Evolutionary conservation across 2,888 invertebrate genomes (phyloP), one percentile per base, ranked within the genome.

Genomic region (Laothoe populi): DNA sequence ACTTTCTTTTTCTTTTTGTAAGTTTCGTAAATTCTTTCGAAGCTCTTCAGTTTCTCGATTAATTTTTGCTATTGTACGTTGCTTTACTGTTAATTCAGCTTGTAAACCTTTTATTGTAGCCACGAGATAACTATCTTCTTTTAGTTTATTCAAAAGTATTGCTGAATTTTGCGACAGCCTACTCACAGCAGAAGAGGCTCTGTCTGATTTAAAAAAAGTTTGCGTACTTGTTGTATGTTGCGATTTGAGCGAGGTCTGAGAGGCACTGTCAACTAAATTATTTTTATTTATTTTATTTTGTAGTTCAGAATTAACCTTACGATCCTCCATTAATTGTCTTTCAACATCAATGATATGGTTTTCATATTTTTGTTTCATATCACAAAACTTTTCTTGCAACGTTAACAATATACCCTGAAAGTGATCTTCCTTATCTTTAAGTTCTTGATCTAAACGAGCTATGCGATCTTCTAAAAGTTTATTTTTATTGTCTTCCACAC

Each of bases 61-160:
- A 57, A 97, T 88, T 68, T 96, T 95, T 40, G 94, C 91, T 65
- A 96, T 93, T 1, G 94, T 94, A 70, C 96, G 95, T 74, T 97
- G 96, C 82, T 96, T 96, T 38, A 94, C 94, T 3, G 95, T 94
- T 59, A 97, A 79, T 77, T 97, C 97, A 0, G 95, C 85, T 79
- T 97, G 96, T 77, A 97, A 87, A 2, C 96, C 96, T 65, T 97
- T 94, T 72, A 97, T 96, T 0, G 97, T 96, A 0, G 96, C 96
- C 24, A 97, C 84, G 57, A 97, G 90, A 87, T 97, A 96, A 38
- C 96, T 94, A 70, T 97, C 96, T 73, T 96, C 96, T 81, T 95
- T 96, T 5, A 93, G 79, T 66, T 93, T 92, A 60, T 88, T 89
- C 42, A 92, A 79, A 64, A 92, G 66, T n/a, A 92, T 70, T 0